Conservation (phyloP, 1,140 invertebrate genomes). For the Fopius arisanus region DNA sequence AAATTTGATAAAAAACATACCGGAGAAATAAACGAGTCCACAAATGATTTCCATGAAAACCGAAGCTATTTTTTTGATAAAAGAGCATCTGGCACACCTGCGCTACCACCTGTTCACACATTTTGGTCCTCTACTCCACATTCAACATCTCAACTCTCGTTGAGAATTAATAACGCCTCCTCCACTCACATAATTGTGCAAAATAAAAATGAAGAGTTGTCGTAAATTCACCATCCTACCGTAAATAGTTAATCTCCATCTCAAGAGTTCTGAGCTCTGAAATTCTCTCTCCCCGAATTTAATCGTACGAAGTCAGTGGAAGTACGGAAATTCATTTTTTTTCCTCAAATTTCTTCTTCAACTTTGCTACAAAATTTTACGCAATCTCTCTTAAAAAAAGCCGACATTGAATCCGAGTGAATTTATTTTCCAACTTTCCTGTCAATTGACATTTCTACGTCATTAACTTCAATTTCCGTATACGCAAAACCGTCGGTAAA, state of each 20-base stretch:
- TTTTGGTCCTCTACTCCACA: not conserved
- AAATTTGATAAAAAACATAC: too few species aligned
- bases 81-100: too few species aligned
- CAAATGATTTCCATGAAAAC: too few species aligned
- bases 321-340: not conserved
- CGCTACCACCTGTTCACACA: too few species aligned
- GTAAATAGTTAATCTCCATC: conserved; percentile 2
- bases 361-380: not conserved
- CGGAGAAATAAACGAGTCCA: too few species aligned
- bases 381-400: not conserved
- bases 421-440: too few species aligned
- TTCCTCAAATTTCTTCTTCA: not conserved
- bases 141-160: not conserved
- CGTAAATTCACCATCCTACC: not conserved
- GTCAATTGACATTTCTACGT: too few species aligned
- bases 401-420: not conserved
- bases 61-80: too few species aligned
- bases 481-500: too few species aligned
- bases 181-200: not conserved
- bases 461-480: too few species aligned
- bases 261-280: not conserved
- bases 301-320: not conserved
- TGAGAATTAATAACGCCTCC: not conserved
- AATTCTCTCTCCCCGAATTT: not conserved
- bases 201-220: conserved; percentile 2